Evolutionary conservation across 2,888 invertebrate species (phyloP).

Genomic region (Oxyteleia sp.): DNA sequence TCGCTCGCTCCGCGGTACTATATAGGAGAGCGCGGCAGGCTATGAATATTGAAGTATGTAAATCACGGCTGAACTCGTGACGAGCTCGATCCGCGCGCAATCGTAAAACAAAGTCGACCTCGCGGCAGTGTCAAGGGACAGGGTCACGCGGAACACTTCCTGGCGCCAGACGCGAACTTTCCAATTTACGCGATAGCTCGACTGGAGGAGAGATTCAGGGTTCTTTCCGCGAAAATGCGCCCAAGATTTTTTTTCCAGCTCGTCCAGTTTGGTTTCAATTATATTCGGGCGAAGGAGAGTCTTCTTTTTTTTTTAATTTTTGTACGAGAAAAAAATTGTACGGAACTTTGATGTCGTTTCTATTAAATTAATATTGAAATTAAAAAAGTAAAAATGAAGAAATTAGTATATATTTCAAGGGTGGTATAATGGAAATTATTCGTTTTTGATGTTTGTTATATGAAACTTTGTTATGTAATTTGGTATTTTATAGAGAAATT

Average conservation of each 20-base stretch:
- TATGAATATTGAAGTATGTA: conserved; percentile 83
- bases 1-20: not conserved
- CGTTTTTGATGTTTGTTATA: too few relatives aligned
- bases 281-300: too few relatives aligned
- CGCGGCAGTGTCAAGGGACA: conserved; percentile 74
- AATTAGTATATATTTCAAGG: too few relatives aligned
- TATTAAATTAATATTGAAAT: too few relatives aligned
- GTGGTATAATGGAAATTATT: too few relatives aligned
- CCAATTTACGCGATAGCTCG: conserved; percentile 48
- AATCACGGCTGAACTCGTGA: conserved; percentile 79
- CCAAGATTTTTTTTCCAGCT: not conserved
- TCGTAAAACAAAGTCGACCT: conserved; percentile 72
- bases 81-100: conserved; percentile 59
- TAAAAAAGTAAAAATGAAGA: too few relatives aligned
- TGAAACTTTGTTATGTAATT: too few relatives aligned
- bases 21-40: conserved; percentile 29
- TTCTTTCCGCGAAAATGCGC: conserved; percentile 19
- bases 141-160: conserved; percentile 71
- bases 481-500: too few relatives aligned
- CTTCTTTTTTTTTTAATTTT: too few relatives aligned
- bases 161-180: conserved; percentile 63
- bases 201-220: conserved; percentile 21
- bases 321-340: too few relatives aligned
- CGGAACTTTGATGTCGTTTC: too few relatives aligned
- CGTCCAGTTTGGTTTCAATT: too few relatives aligned